Evolutionary conservation across 2,888 invertebrate species (phyloP), one percentile per base, ranked within the genome.

Genomic region (Drosophila aldrichi): DNA sequence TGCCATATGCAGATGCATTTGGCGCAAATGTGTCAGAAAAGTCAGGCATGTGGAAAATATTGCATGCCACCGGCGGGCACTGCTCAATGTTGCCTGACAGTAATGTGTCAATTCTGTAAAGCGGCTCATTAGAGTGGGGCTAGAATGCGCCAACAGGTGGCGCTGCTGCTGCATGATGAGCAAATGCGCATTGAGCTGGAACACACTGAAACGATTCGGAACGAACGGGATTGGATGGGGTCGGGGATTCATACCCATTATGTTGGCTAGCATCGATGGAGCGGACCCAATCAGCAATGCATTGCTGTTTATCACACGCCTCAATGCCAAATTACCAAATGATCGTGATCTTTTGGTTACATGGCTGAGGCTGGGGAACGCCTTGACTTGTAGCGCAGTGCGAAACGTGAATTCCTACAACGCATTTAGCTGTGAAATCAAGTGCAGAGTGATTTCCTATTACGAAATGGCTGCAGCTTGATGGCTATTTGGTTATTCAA

Each of bases 51-150:
- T 81, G 90, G 81, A 89, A 89, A 88, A 73, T 65, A 52, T 70
- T 54, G 79, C 75, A 66, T 49, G 62, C 65, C 66, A 54, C 44
- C 51, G 48, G 29, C 48, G 60, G 40, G 16, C 61, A 34, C 8
- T 79, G 75, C 55, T 81, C 89, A 82, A 74, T 79, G 80, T 83
- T 87, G 89, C 84, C 75, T 89, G 83, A 81, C 90, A 82, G 79
- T 76, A 89, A 87, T 88, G 89, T 90, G 86, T 90, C 86, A 87
- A 90, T 90, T 87, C 87, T 73, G 79, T 84, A 83, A 88, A 89
- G 74, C 81, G 90, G 79, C 87, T 86, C 90, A 86, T 86, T 86
- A 90, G 89, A 79, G 66, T 65, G 43, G 44, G 43, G 44, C 57
- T 25, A 67, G 63, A 49, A 63, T 41, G 58, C 40, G 54, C 18